A percentile compares a stretch with the other conserved stretches of the same genome.
Evolutionary conservation across 1,140 invertebrate genomes (phyloP).

Genomic region (Meloidogyne hapla): DNA sequence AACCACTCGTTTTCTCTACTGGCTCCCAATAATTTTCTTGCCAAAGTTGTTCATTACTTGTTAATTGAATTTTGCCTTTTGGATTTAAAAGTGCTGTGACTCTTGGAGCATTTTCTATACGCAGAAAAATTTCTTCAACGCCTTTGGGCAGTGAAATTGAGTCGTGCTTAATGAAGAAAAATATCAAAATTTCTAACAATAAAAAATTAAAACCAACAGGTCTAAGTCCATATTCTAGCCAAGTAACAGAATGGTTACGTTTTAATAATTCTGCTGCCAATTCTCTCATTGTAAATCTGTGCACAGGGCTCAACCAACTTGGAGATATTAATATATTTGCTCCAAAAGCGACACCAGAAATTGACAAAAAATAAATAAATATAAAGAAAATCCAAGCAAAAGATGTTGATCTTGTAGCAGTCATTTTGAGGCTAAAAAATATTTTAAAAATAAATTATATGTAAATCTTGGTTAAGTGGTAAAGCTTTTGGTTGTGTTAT

Average conservation of each 20-base stretch:
- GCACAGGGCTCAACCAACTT: slow-evolving; percentile 49
- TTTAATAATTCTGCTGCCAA: slow-evolving; percentile 56
- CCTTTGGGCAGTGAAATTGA: slow-evolving; percentile 44
- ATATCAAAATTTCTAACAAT: slow-evolving; percentile 11
- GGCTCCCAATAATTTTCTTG: slow-evolving; percentile 42
- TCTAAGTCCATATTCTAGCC: slow-evolving; percentile 60
- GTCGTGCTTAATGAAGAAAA: slow-evolving; percentile 37
- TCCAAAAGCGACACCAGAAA: not conserved
- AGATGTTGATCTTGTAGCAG: too few relatives aligned
- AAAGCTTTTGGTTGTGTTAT: not conserved
- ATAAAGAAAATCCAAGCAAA: not conserved
- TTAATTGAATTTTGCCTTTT: slow-evolving; percentile 6
- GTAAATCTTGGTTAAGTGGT: not conserved
- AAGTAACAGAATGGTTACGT: slow-evolving; percentile 57
- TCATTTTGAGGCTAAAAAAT: not conserved
- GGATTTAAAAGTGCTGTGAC: slow-evolving; percentile 7
- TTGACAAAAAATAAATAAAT: not conserved
- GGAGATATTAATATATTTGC: slow-evolving; percentile 53
- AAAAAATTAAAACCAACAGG: slow-evolving; percentile 27
- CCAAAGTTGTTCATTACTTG: slow-evolving; percentile 38
- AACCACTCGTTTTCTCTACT: slow-evolving; percentile 44
- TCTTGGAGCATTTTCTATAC: slow-evolving; percentile 31
- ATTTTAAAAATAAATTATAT: not conserved
- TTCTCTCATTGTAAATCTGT: slow-evolving; percentile 52
- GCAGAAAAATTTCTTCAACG: slow-evolving; percentile 53